Evolutionary conservation across 2,888 invertebrate species (phyloP).

Genomic region (Tillus elongatus): DNA sequence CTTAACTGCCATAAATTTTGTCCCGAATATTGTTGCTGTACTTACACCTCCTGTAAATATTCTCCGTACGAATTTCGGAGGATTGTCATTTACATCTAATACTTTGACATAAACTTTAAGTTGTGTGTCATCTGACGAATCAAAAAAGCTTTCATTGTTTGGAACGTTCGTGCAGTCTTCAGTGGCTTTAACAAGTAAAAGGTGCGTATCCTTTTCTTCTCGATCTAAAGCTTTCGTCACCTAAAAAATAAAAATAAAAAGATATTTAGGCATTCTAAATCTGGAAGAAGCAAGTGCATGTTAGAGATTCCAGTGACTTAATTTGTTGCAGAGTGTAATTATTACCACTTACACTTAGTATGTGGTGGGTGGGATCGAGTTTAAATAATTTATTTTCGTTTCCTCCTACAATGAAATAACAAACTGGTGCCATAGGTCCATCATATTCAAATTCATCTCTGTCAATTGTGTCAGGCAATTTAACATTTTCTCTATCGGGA

Average conservation of each 20-base stretch:
- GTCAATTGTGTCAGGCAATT: conserved; percentile 74
- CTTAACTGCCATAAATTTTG: conserved; percentile 75
- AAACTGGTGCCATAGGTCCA: conserved; percentile 68
- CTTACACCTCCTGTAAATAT: conserved; percentile 92
- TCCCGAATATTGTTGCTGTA: conserved; percentile 85
- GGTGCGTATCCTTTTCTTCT: conserved; percentile 58
- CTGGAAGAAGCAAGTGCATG: conserved; percentile 6
- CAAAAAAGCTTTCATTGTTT: conserved; percentile 46
- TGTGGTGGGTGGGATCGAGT: conserved; percentile 65
- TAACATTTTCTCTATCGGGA: conserved; percentile 56
- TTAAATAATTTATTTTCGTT: conserved; percentile 65
- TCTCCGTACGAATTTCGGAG: conserved; percentile 69
- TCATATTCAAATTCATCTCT: conserved; percentile 79
- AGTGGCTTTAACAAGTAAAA: conserved; percentile 67
- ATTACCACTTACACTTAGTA: too few relatives aligned
- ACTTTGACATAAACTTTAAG: conserved; percentile 63
- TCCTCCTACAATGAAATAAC: conserved; percentile 84
- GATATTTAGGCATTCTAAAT: too few relatives aligned
- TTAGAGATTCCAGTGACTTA: conserved; percentile 3
- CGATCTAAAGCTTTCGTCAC: conserved; percentile 61
- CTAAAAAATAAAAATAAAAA: conserved; percentile 32
- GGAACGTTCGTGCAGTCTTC: conserved; percentile 68
- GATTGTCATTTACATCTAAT: conserved; percentile 83
- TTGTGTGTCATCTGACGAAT: conserved; percentile 57
- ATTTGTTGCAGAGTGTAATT: too few relatives aligned